Base-by-base conservation (phyloP, 2,797 vertebrate genomes). In the Pangasius mekongensis region DNA sequence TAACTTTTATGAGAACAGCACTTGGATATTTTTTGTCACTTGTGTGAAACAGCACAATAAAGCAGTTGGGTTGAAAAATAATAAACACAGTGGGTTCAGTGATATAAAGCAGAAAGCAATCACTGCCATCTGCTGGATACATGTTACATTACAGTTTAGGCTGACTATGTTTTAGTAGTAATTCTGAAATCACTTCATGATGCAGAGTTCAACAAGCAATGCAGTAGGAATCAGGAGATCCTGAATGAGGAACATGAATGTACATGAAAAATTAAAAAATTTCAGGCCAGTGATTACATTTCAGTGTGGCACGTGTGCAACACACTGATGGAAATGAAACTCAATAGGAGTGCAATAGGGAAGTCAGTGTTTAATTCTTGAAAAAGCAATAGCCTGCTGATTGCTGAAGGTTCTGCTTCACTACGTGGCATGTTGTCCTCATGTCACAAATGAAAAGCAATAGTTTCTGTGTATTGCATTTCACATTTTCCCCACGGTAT, bases 61-160 rank as follows among this genome's bases (percentile, higher is more conserved):
- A 54, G 7, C 18, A 33, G 1, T 22, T 27, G 20, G 33, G 22
- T 27, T n/a, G 33, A 43, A 82, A 43, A n/a, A 14, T 24, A 58
- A 58, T n/a, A 22, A 87, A 10, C n/a, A 13, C 7, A 3, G 1
- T 13, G 7, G 5, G 2, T 1, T 47, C 3, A 30, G 16, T 16
- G 0, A 7, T 43, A 24, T 39, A 9, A 67, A 22, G 4, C 80
- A 84, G 49, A 56, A 62, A 82, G 49, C 82, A 39, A 33, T 74
- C 30, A 84, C 83, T 86, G 83, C 87, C 90, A 89, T 81, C 90
- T 90, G 77, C 64, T 90, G 90, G 77, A 24, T 3, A 16, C 27
- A 43, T 3, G 5, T 7, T 14, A 18, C 80, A 43, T 43, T 82
- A 16, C 56, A 27, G 18, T 62, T 27, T 13, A 3, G 0, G 2